phyloP scores from a whole-genome alignment of 2,888 invertebrate genomes.

The Hydropsyche betteni region DNA sequence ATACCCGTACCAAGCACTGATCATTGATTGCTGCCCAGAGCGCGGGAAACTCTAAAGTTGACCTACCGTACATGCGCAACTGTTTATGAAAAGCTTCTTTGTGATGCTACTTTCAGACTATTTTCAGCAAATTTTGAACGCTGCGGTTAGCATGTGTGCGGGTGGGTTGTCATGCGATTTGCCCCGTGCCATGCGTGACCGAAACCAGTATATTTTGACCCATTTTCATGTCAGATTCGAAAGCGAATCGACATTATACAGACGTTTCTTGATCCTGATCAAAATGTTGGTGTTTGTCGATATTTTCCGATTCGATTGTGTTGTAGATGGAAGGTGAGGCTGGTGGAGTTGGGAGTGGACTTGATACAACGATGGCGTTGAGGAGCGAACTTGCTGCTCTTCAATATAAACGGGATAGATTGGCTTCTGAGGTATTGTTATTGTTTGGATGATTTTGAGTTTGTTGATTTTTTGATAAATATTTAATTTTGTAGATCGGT shows the following conservation, averaged over 20 bases:
- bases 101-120: slow-evolving; percentile 16
- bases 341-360: slow-evolving; percentile 56
- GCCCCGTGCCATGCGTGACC: slow-evolving; percentile 44
- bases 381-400: slow-evolving; percentile 85
- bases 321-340: slow-evolving; percentile 66
- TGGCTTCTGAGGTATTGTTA: slow-evolving; percentile 72
- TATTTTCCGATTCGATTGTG: slow-evolving; percentile 41
- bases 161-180: slow-evolving; percentile 28
- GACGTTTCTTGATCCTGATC: slow-evolving; percentile 8
- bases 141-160: not conserved
- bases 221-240: slow-evolving; percentile 8
- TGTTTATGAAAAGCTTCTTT: not conserved
- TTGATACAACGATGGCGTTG: slow-evolving; percentile 78
- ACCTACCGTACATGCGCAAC: not conserved
- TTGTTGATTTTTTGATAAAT: slow-evolving; percentile 15
- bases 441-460: slow-evolving; percentile 7
- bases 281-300: not conserved
- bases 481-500: slow-evolving; percentile 66
- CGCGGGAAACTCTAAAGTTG: slow-evolving; percentile 46
- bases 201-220: slow-evolving; percentile 27
- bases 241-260: not conserved
- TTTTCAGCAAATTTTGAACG: slow-evolving; percentile 1
- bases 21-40: slow-evolving; percentile 45
- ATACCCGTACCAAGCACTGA: slow-evolving; percentile 50
- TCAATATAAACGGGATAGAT: slow-evolving; percentile 84